These are phyloP conservation scores for Epizoanthus rinbou DNA, from an alignment of 92 coral and sea anemone genomes.

Conservation along the genomic window DNA sequence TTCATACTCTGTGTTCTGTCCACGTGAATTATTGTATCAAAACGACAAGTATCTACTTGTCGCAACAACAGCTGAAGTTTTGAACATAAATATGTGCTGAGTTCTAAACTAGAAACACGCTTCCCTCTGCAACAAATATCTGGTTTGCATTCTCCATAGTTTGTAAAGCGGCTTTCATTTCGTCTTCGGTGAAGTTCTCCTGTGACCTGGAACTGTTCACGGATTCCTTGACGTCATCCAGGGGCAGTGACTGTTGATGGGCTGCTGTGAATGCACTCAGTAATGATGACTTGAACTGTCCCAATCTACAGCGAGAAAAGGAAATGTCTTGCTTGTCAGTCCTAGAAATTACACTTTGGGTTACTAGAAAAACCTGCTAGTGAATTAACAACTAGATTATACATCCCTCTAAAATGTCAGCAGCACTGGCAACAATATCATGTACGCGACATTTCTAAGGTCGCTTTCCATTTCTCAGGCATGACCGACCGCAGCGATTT, in stretches of 20 bases:
- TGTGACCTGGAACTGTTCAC: constrained; percentile 56
- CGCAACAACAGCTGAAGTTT: neutral
- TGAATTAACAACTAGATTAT: too few relatives aligned
- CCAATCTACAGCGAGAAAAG: constrained; percentile 52
- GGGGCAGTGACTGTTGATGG: constrained; percentile 84
- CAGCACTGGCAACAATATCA: too few relatives aligned
- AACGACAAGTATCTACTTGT: neutral
- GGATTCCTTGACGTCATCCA: constrained; percentile 68
- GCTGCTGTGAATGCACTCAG: constrained; percentile 71
- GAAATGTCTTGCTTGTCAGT: neutral
- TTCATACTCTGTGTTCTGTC: too few relatives aligned
- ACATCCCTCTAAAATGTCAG: too few relatives aligned
- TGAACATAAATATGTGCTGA: neutral
- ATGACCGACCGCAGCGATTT: too few relatives aligned
- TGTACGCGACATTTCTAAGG: too few relatives aligned
- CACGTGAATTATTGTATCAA: too few relatives aligned
- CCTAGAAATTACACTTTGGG: too few relatives aligned
- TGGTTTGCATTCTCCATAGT: constrained; percentile 94
- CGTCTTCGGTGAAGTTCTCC: constrained; percentile 65
- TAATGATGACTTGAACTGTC: constrained; percentile 78
- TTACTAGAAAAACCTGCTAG: neutral
- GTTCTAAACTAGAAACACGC: constrained; percentile 71
- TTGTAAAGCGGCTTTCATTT: constrained; percentile 76
- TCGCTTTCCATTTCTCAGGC: too few relatives aligned
- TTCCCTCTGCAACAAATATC: constrained; percentile 76